Conservation (phyloP, 2,797 vertebrate species). For the Lerista edwardsae region DNA sequence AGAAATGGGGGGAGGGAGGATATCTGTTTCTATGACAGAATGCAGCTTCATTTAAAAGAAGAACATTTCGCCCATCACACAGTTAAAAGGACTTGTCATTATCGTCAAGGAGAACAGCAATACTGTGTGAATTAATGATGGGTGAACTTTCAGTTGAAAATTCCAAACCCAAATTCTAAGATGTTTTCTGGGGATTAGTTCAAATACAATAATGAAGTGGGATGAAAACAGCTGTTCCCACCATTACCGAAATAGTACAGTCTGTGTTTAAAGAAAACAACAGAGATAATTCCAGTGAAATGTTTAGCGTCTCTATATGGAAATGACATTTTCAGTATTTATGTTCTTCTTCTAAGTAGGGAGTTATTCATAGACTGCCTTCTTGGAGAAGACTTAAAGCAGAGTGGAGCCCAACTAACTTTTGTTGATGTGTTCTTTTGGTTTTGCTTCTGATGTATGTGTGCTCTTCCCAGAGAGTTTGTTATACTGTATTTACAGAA, state of each 20-base stretch:
- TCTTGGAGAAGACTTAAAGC: neutral
- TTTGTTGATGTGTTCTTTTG: neutral
- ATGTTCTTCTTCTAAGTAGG: neutral
- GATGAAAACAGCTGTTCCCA: constrained; percentile 12
- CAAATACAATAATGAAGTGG: constrained; percentile 20
- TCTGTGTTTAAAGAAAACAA: constrained; percentile 32
- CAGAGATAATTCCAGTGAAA: constrained; percentile 20
- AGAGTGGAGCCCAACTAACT: neutral
- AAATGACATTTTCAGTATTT: constrained; percentile 33
- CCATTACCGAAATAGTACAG: neutral
- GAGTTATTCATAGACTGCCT: constrained; percentile 4
- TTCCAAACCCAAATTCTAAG: constrained; percentile 27
- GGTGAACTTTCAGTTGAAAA: constrained; percentile 41
- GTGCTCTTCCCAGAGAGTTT: neutral
- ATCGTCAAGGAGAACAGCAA: constrained; percentile 7
- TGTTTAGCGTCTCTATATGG: constrained; percentile 31
- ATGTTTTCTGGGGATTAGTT: constrained; percentile 31
- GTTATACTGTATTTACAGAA: neutral
- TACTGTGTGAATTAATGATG: constrained; percentile 22
- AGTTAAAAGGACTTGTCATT: constrained; percentile 10
- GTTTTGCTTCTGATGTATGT: neutral
- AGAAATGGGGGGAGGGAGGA: neutral
- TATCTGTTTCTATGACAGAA: neutral
- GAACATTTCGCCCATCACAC: neutral
- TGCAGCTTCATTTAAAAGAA: neutral